Evolutionary conservation across 2,797 vertebrate genomes (phyloP), one percentile per base, ranked within the genome.

Genomic region (Siniperca undulata): DNA sequence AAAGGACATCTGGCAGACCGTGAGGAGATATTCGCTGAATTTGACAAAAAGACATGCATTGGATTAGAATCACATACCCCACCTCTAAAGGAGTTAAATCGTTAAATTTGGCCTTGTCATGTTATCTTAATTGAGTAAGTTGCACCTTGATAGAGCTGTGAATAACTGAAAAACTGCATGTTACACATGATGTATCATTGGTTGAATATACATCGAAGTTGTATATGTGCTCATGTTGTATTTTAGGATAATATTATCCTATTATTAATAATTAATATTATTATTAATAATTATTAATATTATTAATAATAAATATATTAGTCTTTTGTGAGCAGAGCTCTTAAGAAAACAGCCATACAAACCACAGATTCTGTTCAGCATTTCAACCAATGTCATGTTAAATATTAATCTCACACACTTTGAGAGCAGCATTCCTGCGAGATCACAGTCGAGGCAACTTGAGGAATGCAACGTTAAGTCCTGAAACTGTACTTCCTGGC

Each of bases 371-470:
- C 46, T 19, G 76, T 74, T 65, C 80, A 78, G 85, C 82, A 78
- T 87, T 94, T 83, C 74, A 84, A 66, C 82, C 70, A 52, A 78
- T 74, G 85, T 84, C 83, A 87, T 90, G 94, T 95, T 95, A 95
- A 94, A 94, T 93, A 95, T 95, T 95, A 93, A 95, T 94, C 93
- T 86, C 82, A 78, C 78, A 82, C 89, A 91, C 85, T 88, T 88
- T 90, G 80, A 81, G 89, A 88, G 74, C 86, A 87, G 86, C 92
- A 94, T 94, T 95, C 93, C 92, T 95, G 77, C 81, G 80, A 93
- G 86, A 90, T 93, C 88, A 87, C 88, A 91, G 88, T 84, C 62
- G 67, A 89, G 84, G 85, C 89, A 81, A 87, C 91, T 77, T 61
- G 83, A 78, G 93, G 93, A 94, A 93, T 92, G 92, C 90, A 83